These are phyloP conservation scores for Sycophila sp. DNA, from an alignment of 1,140 invertebrate genomes.

Conservation along the genomic window DNA sequence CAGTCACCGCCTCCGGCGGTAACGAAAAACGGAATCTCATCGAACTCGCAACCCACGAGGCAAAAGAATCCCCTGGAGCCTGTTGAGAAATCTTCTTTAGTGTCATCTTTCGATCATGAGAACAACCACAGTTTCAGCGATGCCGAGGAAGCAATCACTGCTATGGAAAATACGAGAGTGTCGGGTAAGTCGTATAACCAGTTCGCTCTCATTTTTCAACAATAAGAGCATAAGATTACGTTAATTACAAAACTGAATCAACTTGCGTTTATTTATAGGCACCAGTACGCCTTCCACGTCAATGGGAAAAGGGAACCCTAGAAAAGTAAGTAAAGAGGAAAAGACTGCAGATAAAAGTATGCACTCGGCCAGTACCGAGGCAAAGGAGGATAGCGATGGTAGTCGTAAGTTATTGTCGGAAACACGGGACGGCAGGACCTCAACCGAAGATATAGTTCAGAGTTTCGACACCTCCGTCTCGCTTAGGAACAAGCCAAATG, in stretches of 20 bases:
- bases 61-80: constrained; percentile 39
- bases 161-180: constrained; percentile 54
- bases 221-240: too few relatives aligned
- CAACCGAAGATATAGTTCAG: constrained; percentile 46
- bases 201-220: too few relatives aligned
- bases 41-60: constrained; percentile 53
- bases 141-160: constrained; percentile 61
- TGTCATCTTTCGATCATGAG: constrained; percentile 57
- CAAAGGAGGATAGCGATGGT: constrained; percentile 45
- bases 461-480: constrained; percentile 44
- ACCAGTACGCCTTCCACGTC: constrained; percentile 57
- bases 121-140: constrained; percentile 60
- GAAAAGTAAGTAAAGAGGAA: constrained; percentile 59
- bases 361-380: constrained; percentile 46
- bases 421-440: constrained; percentile 42
- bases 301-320: constrained; percentile 57
- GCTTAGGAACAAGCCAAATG: constrained; percentile 38
- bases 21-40: constrained; percentile 58
- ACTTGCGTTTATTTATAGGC: constrained; percentile 45
- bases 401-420: constrained; percentile 43
- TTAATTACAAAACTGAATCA: too few relatives aligned
- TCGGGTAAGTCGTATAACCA: constrained; percentile 53
- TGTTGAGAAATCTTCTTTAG: constrained; percentile 45
- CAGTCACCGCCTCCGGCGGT: constrained; percentile 48
- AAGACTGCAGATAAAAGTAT: constrained; percentile 55